These are phyloP conservation scores for Rhogogaster chlorosoma DNA, from an alignment of 2,888 invertebrate species.

Conservation along the genomic window DNA sequence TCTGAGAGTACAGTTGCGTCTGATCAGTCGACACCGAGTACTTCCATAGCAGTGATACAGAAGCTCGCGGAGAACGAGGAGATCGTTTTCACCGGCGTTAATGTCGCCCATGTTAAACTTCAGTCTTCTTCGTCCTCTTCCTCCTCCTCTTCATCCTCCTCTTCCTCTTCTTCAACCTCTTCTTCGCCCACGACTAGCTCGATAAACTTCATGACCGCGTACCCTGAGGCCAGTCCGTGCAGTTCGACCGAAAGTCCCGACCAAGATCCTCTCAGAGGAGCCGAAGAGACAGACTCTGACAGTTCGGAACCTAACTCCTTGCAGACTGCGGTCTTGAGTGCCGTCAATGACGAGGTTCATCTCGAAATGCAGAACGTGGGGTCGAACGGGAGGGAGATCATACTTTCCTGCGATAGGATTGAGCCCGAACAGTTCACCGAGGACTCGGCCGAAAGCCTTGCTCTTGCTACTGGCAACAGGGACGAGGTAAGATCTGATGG, in stretches of 20 bases:
- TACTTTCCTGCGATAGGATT: conserved; percentile 61
- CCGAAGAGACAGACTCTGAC: conserved; percentile 72
- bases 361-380: conserved; percentile 24
- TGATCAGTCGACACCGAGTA: not conserved
- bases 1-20: not conserved
- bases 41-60: conserved; percentile 23
- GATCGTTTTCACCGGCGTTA: conserved; percentile 11
- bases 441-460: conserved; percentile 74
- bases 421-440: conserved; percentile 73
- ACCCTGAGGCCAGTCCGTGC: conserved; percentile 10
- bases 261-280: conserved; percentile 56
- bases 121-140: conserved; percentile 27
- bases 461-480: conserved; percentile 69
- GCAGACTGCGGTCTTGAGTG: conserved; percentile 42
- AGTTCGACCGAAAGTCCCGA: conserved; percentile 27
- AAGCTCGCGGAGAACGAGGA: conserved; percentile 27
- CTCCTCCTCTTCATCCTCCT: not conserved
- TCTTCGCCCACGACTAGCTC: not conserved
- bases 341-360: conserved; percentile 59
- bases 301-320: conserved; percentile 61
- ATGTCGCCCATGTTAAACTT: conserved; percentile 20
- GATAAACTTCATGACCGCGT: conserved; percentile 3
- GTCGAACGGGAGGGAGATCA: conserved; percentile 56
- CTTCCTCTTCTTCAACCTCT: not conserved
- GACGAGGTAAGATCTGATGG: conserved; percentile 85